Base-by-base conservation (phyloP, 2,888 invertebrate species). In the Galerucella pusilla region DNA sequence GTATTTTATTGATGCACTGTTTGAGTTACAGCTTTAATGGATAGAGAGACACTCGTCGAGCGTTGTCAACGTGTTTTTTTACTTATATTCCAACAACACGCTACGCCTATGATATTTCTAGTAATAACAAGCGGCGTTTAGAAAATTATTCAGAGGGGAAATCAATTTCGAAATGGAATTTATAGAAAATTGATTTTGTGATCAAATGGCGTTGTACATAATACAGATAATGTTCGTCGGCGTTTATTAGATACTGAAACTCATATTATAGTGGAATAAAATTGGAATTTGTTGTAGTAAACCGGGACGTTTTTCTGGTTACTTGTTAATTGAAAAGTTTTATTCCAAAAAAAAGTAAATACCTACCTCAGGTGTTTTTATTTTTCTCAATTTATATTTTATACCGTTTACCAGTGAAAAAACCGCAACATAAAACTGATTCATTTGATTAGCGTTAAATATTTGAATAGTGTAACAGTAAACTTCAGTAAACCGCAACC, bases 81-180 rank as follows among this genome's bases (percentile, higher is more conserved):
- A n/a, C n/a, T n/a, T n/a, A n/a, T n/a, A n/a, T n/a, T n/a, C n/a
- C n/a, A 28, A 28, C 28, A 28, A 28, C 12, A 12, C 14, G n/a
- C 52, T 52, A 52, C 52, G 42, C 42, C 63, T n/a, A 45, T 63
- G 35, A 6, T 52, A 52, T 52, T n/a, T 14, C 35, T 63, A n/a
- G 42, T 42, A 63, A 42, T 63, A 42, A 63, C 35, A n/a, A 45
- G 35, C 35, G 42, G 35, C 45, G 63, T 35, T 63, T 63, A 42
- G 14, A 42, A n/a, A 42, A 63, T 63, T n/a, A 0, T 63, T 45
- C 6, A n/a, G 16, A n/a, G n/a, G 54, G 46, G 54, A 68, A 68
- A 57, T 42, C 59, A 59, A 68, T 68, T 68, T 68, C 68, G 25
- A 59, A 68, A 68, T 68, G 59, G 68, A 68, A 68, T 68, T 59